phyloP scores from a whole-genome alignment of 1,140 invertebrate species.

The Polypedilum vanderplanki region DNA sequence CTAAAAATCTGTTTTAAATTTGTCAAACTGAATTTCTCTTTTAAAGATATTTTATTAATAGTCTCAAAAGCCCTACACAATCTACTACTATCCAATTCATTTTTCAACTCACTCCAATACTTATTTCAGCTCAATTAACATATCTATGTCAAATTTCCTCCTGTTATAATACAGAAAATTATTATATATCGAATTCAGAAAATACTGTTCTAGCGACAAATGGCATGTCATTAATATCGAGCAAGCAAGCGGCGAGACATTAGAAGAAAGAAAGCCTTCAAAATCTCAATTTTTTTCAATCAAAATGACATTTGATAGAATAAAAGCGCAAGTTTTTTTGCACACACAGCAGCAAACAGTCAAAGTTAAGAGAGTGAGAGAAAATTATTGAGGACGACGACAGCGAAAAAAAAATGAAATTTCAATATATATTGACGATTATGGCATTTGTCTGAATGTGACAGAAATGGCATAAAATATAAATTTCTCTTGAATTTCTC shows the following conservation, averaged over 20 bases:
- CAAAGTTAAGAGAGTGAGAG: not conserved
- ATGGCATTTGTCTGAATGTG: not conserved
- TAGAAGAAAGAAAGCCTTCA: slow-evolving; percentile 33
- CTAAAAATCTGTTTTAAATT: too few species aligned
- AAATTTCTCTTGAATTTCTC: not conserved
- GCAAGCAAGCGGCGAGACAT: slow-evolving; percentile 29
- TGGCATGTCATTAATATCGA: too few species aligned
- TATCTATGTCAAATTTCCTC: too few species aligned
- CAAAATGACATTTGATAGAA: slow-evolving; percentile 32
- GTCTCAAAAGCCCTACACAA: too few species aligned
- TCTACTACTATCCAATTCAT: too few species aligned
- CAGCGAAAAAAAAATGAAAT: slow-evolving; percentile 29
- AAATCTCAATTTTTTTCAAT: slow-evolving; percentile 29
- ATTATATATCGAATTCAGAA: too few species aligned
- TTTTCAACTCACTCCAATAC: too few species aligned
- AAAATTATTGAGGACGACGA: slow-evolving; percentile 31
- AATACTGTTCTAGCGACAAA: too few species aligned
- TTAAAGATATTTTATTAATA: too few species aligned
- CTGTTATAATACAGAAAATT: too few species aligned
- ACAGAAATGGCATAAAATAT: slow-evolving; percentile 7
- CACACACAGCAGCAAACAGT: slow-evolving; percentile 37
- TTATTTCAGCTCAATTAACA: too few species aligned
- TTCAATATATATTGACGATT: slow-evolving; percentile 31
- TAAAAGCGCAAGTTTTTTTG: slow-evolving; percentile 44
- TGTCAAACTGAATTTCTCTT: too few species aligned